Percentiles rank a stretch among this genome's conserved stretches.
phyloP scores from a whole-genome alignment of 2,797 vertebrate species.

The Sparus aurata region DNA sequence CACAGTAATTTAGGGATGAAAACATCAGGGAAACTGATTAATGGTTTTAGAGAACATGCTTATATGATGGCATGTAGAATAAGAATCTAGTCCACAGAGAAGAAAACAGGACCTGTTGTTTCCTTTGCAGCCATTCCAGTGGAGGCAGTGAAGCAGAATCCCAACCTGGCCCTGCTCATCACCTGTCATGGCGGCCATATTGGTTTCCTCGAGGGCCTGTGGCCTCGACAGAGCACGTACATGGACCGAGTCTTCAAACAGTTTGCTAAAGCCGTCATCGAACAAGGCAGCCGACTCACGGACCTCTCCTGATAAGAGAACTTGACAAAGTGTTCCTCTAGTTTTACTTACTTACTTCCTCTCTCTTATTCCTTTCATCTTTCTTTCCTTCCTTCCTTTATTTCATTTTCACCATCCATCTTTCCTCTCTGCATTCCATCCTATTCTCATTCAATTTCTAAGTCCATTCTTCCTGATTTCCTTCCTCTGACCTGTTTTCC shows the following conservation, averaged over 20 bases:
- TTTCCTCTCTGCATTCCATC: neutral
- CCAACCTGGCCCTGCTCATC: constrained; percentile 95
- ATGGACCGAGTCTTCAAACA: constrained; percentile 99
- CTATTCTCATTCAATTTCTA: neutral
- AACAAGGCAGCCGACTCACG: constrained; percentile 89
- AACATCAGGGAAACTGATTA: neutral
- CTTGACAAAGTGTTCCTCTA: constrained; percentile 30
- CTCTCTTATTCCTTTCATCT: constrained; percentile 21
- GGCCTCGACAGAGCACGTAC: constrained; percentile 96
- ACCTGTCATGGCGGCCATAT: constrained; percentile 97
- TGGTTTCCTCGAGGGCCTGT: constrained; percentile 97
- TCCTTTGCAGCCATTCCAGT: constrained; percentile 91
- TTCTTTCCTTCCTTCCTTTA: constrained; percentile 37
- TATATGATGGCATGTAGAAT: neutral
- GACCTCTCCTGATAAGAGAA: constrained; percentile 78
- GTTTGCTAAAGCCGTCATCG: constrained; percentile 95
- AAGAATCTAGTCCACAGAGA: neutral
- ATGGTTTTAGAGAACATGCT: neutral
- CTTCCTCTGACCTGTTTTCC: constrained; percentile 2
- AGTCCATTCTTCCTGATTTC: neutral
- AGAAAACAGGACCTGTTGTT: neutral
- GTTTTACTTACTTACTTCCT: constrained; percentile 14
- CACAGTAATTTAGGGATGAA: too few species aligned
- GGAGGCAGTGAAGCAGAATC: constrained; percentile 96
- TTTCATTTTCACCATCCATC: constrained; percentile 11